A percentile compares a stretch with the other conserved stretches of the same genome.
phyloP scores from a whole-genome alignment of 2,797 vertebrate species.

The Menidia menidia region DNA sequence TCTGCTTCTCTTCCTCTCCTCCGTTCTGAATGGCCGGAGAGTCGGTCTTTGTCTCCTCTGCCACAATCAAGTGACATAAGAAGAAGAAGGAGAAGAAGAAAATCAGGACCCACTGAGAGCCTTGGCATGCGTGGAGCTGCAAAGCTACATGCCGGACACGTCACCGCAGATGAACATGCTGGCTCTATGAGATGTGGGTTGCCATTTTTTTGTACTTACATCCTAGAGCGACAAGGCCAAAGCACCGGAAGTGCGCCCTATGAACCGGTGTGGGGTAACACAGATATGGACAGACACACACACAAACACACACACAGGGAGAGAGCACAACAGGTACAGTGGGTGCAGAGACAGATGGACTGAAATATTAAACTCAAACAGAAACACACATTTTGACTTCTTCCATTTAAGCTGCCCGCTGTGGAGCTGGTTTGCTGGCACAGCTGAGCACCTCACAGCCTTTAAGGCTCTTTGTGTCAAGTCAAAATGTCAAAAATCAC shows the following conservation, averaged over 20 bases:
- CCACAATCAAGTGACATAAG: neutral
- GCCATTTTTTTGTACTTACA: constrained; percentile 86
- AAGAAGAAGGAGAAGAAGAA: constrained; percentile 6
- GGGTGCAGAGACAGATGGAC: constrained; percentile 77
- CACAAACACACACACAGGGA: constrained; percentile 78
- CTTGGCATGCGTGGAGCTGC: constrained; percentile 11
- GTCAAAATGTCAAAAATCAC: constrained; percentile 27
- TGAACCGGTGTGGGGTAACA: constrained; percentile 83
- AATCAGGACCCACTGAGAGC: constrained; percentile 4
- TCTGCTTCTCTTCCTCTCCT: constrained; percentile 87
- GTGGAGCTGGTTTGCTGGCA: neutral
- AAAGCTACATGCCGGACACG: constrained; percentile 45
- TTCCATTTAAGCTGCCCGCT: neutral
- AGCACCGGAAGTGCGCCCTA: constrained; percentile 88
- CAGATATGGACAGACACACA: constrained; percentile 49
- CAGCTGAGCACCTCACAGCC: too few relatives aligned
- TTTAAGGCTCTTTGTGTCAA: neutral
- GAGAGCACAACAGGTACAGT: constrained; percentile 64
- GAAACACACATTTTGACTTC: constrained; percentile 32
- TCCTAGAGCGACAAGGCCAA: constrained; percentile 91
- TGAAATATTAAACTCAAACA: constrained; percentile 60
- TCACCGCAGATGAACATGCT: constrained; percentile 71
- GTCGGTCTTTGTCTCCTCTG: constrained; percentile 69
- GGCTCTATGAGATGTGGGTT: constrained; percentile 53
- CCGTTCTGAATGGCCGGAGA: constrained; percentile 84